These are phyloP conservation scores for Mionectes olivaceus DNA, from an alignment of 2,797 vertebrate species.

Conservation along the genomic window DNA sequence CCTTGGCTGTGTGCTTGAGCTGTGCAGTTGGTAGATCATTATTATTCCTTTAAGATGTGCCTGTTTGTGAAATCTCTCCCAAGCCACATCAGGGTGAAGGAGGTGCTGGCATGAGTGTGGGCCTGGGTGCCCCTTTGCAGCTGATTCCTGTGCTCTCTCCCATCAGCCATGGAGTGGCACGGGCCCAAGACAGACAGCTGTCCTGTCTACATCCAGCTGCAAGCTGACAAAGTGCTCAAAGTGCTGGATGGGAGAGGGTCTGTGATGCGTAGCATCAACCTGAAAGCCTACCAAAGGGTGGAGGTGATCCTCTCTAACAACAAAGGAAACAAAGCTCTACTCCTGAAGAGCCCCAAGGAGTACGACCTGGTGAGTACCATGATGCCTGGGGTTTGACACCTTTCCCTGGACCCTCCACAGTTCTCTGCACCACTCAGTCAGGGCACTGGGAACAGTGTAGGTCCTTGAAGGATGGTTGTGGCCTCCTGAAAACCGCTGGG, in stretches of 20 bases:
- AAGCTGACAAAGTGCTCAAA: conserved; percentile 82
- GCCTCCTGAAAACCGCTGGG: not conserved
- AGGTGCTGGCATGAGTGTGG: not conserved
- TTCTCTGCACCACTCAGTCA: not conserved
- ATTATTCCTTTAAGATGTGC: not conserved
- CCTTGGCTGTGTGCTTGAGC: not conserved
- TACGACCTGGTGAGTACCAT: conserved; percentile 87
- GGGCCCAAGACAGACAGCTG: conserved; percentile 78
- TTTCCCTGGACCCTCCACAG: not conserved
- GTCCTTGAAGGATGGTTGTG: not conserved
- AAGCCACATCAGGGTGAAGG: not conserved
- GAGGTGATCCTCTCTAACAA: conserved; percentile 86
- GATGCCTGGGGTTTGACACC: not conserved
- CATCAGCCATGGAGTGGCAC: conserved; percentile 90
- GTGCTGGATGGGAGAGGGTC: conserved; percentile 82
- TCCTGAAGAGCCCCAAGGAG: conserved; percentile 92
- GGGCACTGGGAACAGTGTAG: not conserved
- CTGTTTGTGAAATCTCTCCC: not conserved
- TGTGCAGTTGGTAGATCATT: not conserved
- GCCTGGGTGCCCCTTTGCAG: not conserved
- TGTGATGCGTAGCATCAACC: conserved; percentile 80
- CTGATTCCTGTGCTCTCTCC: not conserved
- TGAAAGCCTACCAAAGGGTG: conserved; percentile 77
- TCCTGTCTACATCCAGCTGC: conserved; percentile 82
- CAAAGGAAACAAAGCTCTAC: conserved; percentile 78